Base-by-base conservation (phyloP, 2,113 vertebrate genomes). In the Garra rufa region DNA sequence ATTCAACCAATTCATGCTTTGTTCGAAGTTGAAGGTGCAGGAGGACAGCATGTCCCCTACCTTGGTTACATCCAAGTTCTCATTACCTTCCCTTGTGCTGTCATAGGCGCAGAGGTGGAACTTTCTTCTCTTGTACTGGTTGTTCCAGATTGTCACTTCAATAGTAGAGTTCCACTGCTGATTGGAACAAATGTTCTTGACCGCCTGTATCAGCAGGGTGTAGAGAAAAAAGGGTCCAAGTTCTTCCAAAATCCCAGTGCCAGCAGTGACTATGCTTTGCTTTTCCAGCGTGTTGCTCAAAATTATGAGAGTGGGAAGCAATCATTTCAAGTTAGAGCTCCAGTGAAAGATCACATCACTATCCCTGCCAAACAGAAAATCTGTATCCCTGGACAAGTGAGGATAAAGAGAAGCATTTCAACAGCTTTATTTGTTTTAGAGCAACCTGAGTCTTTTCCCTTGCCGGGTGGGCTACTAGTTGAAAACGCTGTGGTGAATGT, bases 131-230 rank as follows among this genome's bases (percentile, higher is more conserved):
- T 79, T 74, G n/a, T 74, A 9, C 70, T 48, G 30, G 34, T 85
- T 26, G 67, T 81, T 57, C 65, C 76, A 14, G 77, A 85, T 7
- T 74, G 50, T 73, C 77, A 30, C 63, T 85, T 85, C 30, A 85
- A 85, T 52, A 73, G 76, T 15, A 11, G 17, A n/a, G 79, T 50
- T 6, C 77, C 76, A 1, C 48, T 85, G 34, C 8, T 85, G 38
- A 38, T 85, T 34, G 50, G 76, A 19, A 80, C 65, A 15, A 85
- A 85, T 73, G 41, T 74, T 13, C n/a, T 74, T 26, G 13, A 73
- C n/a, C 11, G 70, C 10, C 11, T 74, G n/a, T 48, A 74, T 74
- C 43, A 8, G 10, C 43, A 74, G 41, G 43, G 11, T 4, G 2
- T 74, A 74, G 24, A 74, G 41, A 28, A 13, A 48, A 26, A 26